Percentiles rank a stretch among this genome's conserved stretches.
phyloP scores from a whole-genome alignment of 2,888 invertebrate genomes.

The Dione vanillae region DNA sequence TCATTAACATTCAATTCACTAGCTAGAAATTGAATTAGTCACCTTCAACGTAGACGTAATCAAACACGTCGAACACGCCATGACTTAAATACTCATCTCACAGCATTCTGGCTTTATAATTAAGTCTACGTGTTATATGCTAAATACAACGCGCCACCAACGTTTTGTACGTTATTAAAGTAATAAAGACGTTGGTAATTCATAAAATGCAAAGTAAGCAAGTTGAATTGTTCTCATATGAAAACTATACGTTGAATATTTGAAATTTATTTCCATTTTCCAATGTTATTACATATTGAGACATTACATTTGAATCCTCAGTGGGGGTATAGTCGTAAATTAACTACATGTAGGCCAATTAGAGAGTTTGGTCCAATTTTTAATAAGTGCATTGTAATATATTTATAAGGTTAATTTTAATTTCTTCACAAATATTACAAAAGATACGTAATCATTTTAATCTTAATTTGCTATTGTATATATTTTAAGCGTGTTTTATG shows the following conservation, averaged over 20 bases:
- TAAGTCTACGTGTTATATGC: conserved; percentile 18
- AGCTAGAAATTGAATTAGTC: conserved; percentile 23
- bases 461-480: too few relatives aligned
- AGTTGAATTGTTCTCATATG: conserved; percentile 3
- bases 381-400: too few relatives aligned
- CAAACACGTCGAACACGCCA: conserved; percentile 19
- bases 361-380: too few relatives aligned
- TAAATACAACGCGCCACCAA: conserved; percentile 14
- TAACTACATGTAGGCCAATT: too few relatives aligned
- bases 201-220: conserved; percentile 9
- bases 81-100: conserved; percentile 16
- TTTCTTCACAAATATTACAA: too few relatives aligned
- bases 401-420: too few relatives aligned
- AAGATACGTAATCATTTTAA: too few relatives aligned
- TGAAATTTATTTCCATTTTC: not conserved
- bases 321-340: too few relatives aligned
- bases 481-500: too few relatives aligned
- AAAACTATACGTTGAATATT: not conserved
- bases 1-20: conserved; percentile 22
- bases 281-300: too few relatives aligned
- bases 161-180: conserved; percentile 1
- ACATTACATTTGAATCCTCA: too few relatives aligned
- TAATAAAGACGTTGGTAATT: conserved; percentile 9
- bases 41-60: conserved; percentile 15
- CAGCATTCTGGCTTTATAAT: conserved; percentile 23